Base-by-base conservation (phyloP, 2,113 vertebrate species). In the Rhagologus leucostigma region DNA sequence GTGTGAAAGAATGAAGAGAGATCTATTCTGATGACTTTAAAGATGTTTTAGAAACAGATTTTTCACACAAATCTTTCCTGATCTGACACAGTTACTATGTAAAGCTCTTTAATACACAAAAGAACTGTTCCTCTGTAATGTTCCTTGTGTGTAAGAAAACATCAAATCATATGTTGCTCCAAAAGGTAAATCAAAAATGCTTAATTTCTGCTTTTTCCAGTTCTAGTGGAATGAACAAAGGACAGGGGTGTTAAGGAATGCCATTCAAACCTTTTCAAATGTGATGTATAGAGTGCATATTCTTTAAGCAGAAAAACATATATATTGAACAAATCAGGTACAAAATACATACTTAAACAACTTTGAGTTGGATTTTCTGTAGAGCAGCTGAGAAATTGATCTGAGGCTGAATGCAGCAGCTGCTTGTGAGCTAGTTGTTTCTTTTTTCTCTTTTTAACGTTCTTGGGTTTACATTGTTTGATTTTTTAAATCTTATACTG, bases 21-120 rank as follows among this genome's bases (percentile, higher is more conserved):
- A 37, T 44, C 55, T n/a, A 62, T 65, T 80, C 37, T 71, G 78
- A 78, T 41, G 11, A 41, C 39, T 94, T 89, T 71, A 87, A 95
- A 89, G 68, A 42, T 71, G 8, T 65, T 84, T 91, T 78, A 95
- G 57, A 56, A 68, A 89, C 6, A 55, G 22, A 59, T 63, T 53
- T 85, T 68, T 77, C n/a, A 85, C 3, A 52, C 3, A 33, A 69
- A 39, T 44, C 22, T 69, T 87, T 42, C 84, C 93, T 86, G 33
- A 85, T 96, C 92, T 95, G n/a, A 91, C n/a, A 68, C 29, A 90
- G 46, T 62, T 80, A 56, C 33, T 52, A 42, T 1, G 7, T 90
- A 90, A 93, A 94, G 14, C 32, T 70, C 33, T 79, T 91, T 53
- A 76, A 65, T 64, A 57, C 3, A 1, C 47, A 52, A 67, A 93